These are phyloP conservation scores for Echinops telfairi DNA, from an alignment of 2,113 vertebrate species.

Conservation along the genomic window DNA sequence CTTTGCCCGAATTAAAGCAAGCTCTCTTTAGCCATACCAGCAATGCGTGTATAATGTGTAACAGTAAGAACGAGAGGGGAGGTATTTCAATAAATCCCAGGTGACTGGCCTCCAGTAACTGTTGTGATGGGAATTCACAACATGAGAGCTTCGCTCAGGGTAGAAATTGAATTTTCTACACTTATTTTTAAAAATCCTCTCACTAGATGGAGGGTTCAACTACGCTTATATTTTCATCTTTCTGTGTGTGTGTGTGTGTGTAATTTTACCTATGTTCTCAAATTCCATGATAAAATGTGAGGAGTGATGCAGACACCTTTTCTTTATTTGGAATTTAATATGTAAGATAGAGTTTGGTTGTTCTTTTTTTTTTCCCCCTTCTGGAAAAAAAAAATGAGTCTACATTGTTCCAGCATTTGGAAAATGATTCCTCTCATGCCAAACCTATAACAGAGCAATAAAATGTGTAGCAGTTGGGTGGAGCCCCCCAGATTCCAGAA, in stretches of 20 bases:
- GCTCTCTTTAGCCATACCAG: constrained; percentile 28
- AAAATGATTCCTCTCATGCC: constrained; percentile 72
- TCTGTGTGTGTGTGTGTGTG: background rate
- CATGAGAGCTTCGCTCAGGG: constrained; percentile 51
- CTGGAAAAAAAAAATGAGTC: constrained; percentile 82
- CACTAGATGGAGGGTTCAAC: constrained; percentile 67
- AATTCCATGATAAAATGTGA: constrained; percentile 76
- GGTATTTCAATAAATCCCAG: constrained; percentile 68
- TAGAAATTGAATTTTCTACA: constrained; percentile 50
- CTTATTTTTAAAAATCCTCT: constrained; percentile 63
- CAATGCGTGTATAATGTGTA: background rate
- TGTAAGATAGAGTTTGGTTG: constrained; percentile 65
- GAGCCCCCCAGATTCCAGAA: constrained; percentile 78
- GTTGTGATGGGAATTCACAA: constrained; percentile 56
- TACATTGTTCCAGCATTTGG: constrained; percentile 78
- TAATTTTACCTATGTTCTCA: constrained; percentile 73
- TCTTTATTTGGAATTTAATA: constrained; percentile 81
- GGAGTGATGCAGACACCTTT: constrained; percentile 71
- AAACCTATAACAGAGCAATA: constrained; percentile 77
- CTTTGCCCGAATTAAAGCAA: background rate
- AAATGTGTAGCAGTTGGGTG: constrained; percentile 75
- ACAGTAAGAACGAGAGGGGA: constrained; percentile 56
- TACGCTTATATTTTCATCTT: constrained; percentile 41
- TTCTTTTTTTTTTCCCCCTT: constrained; percentile 16
- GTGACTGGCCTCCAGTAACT: constrained; percentile 57